phyloP scores from a whole-genome alignment of 1,140 invertebrate species.

The Drosophila bocki region DNA sequence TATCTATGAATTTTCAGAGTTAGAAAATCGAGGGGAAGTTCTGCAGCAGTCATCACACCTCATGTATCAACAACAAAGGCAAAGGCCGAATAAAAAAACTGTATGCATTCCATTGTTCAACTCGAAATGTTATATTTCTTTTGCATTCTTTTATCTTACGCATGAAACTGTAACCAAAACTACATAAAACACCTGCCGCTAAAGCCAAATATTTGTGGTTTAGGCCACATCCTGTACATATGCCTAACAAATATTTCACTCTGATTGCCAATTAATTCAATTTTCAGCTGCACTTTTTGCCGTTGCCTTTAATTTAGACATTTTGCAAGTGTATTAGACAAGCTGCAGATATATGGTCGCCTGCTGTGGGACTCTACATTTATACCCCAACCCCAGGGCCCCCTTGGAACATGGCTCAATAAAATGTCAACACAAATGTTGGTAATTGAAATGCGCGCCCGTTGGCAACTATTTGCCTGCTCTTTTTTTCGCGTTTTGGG shows the following conservation, averaged over 20 bases:
- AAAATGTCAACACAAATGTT: slow-evolving; percentile 81
- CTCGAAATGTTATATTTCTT: slow-evolving; percentile 16
- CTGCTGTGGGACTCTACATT: slow-evolving; percentile 54
- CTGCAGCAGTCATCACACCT: slow-evolving; percentile 67
- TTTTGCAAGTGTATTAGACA: slow-evolving; percentile 60
- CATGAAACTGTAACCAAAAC: slow-evolving; percentile 48
- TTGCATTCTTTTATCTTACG: slow-evolving; percentile 36
- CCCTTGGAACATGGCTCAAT: slow-evolving; percentile 62
- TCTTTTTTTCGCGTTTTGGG: slow-evolving; percentile 21
- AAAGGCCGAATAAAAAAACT: slow-evolving; percentile 52
- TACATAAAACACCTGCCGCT: slow-evolving; percentile 59
- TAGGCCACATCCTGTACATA: slow-evolving; percentile 35
- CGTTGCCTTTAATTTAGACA: slow-evolving; percentile 78
- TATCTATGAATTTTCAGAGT: slow-evolving; percentile 39
- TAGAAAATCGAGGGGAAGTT: slow-evolving; percentile 16
- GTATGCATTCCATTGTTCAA: slow-evolving; percentile 68
- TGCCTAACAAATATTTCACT: slow-evolving; percentile 45
- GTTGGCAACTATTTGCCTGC: slow-evolving; percentile 39
- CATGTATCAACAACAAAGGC: slow-evolving; percentile 79
- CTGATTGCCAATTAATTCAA: slow-evolving; percentile 75
- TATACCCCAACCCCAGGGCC: neutral
- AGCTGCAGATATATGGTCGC: slow-evolving; percentile 57
- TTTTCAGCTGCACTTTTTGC: slow-evolving; percentile 54
- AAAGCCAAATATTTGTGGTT: slow-evolving; percentile 39
- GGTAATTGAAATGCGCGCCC: slow-evolving; percentile 66